Conservation (phyloP, 2,888 invertebrate genomes). For the Platycheirus rosarum region DNA sequence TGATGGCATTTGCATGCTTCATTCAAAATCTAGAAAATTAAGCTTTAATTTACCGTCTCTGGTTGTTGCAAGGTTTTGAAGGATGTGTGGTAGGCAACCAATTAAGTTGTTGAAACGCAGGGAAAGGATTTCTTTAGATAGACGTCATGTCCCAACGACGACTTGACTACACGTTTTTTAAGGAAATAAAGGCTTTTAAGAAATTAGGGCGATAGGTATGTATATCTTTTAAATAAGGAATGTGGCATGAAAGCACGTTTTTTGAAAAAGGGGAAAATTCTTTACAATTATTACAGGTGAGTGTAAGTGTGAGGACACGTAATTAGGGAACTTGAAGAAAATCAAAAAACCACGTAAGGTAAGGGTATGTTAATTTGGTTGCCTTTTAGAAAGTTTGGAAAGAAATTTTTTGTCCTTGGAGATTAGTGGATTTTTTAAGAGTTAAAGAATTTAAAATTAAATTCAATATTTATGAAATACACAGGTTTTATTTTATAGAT, state of each 20-base stretch:
- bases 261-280: neutral
- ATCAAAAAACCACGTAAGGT: slow-evolving; percentile 29
- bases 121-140: neutral
- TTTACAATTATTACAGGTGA: slow-evolving; percentile 15
- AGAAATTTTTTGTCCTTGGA: too few species aligned
- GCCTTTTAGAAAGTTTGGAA: too few species aligned
- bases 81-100: neutral
- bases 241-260: slow-evolving; percentile 16
- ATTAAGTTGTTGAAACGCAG: slow-evolving; percentile 1
- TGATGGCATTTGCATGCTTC: neutral
- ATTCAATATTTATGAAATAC: too few species aligned
- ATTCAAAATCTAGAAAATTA: slow-evolving; percentile 16
- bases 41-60: slow-evolving; percentile 5
- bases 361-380: too few species aligned
- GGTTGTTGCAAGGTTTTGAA: slow-evolving; percentile 24
- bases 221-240: neutral
- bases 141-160: too few species aligned
- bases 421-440: too few species aligned
- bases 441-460: too few species aligned
- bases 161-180: too few species aligned
- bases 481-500: too few species aligned
- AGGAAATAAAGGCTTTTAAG: neutral
- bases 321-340: slow-evolving; percentile 7
- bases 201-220: neutral
- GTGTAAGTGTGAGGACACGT: neutral